A percentile compares a stretch with the other conserved stretches of the same genome.
These are phyloP conservation scores for Camponotus vicinus DNA, from an alignment of 1,140 invertebrate species.

Conservation along the genomic window DNA sequence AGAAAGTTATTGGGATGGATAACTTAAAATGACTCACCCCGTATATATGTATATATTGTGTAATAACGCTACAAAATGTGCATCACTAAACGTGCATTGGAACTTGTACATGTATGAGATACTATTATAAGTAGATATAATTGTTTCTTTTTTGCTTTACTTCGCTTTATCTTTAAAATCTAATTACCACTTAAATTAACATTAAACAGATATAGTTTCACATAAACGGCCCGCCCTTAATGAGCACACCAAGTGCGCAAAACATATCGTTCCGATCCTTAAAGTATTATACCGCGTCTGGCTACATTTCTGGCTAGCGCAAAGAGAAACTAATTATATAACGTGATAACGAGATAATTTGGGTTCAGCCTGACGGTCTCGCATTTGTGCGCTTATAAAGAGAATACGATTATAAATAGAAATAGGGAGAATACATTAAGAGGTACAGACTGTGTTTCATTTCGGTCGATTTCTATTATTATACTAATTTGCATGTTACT, in stretches of 20 bases:
- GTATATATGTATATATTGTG: not conserved
- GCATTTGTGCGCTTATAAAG: conserved; percentile 74
- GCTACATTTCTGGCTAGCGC: conserved; percentile 48
- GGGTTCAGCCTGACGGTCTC: conserved; percentile 59
- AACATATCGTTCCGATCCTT: not conserved
- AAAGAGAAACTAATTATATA: conserved; percentile 71
- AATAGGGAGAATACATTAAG: conserved; percentile 37
- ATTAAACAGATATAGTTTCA: not conserved
- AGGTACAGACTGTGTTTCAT: conserved; percentile 47
- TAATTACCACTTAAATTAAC: not conserved
- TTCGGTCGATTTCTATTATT: conserved; percentile 68
- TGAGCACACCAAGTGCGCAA: not conserved
- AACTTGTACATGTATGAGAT: not conserved
- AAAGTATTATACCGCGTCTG: conserved; percentile 33
- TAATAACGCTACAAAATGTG: not conserved
- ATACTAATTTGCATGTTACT: conserved; percentile 68
- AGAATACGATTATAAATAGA: conserved; percentile 78
- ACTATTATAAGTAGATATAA: not conserved
- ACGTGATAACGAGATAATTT: conserved; percentile 73
- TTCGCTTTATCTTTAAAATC: not conserved
- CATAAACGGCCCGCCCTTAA: not conserved
- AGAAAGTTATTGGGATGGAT: no score
- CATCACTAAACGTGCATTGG: not conserved
- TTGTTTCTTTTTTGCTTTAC: not conserved
- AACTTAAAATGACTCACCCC: no score